Evolutionary conservation across 2,888 invertebrate species (phyloP).

Genomic region (Lochmaea capreae): DNA sequence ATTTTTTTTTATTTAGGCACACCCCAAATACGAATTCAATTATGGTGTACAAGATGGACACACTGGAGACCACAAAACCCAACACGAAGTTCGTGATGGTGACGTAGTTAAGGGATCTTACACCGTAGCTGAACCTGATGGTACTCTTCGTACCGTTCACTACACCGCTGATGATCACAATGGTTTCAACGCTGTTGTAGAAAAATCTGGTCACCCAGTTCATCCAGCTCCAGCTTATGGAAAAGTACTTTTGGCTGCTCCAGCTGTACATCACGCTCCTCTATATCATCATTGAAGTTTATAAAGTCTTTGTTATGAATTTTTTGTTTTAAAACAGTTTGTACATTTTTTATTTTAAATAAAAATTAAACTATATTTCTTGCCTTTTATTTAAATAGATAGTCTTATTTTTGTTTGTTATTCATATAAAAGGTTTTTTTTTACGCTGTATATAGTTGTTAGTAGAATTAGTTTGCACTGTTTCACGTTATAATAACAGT

Average conservation of each 20-base stretch:
- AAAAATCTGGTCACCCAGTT: slow-evolving; percentile 72
- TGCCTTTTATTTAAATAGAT: not conserved
- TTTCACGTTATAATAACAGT: too few relatives aligned
- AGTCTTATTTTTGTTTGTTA: not conserved
- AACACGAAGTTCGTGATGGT: slow-evolving; percentile 71
- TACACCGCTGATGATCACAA: slow-evolving; percentile 58
- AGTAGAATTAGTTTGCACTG: too few relatives aligned
- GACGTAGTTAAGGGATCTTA: slow-evolving; percentile 67
- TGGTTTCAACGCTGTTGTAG: slow-evolving; percentile 70
- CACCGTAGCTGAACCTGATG: slow-evolving; percentile 57
- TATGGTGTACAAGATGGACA: slow-evolving; percentile 70
- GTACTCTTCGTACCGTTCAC: slow-evolving; percentile 56
- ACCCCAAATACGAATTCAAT: slow-evolving; percentile 69
- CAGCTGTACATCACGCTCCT: slow-evolving; percentile 32
- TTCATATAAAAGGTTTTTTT: too few relatives aligned
- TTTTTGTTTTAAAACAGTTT: not conserved
- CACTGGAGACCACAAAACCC: slow-evolving; percentile 71
- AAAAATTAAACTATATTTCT: not conserved
- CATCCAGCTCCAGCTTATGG: slow-evolving; percentile 53
- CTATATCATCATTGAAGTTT: slow-evolving; percentile 40
- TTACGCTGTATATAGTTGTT: too few relatives aligned
- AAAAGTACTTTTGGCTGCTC: slow-evolving; percentile 38
- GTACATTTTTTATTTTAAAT: not conserved
- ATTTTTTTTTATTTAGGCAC: slow-evolving; percentile 61
- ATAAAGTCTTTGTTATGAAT: not conserved